These are phyloP conservation scores for Linnaemya vulpina DNA, from an alignment of 2,888 invertebrate genomes.

Conservation along the genomic window DNA sequence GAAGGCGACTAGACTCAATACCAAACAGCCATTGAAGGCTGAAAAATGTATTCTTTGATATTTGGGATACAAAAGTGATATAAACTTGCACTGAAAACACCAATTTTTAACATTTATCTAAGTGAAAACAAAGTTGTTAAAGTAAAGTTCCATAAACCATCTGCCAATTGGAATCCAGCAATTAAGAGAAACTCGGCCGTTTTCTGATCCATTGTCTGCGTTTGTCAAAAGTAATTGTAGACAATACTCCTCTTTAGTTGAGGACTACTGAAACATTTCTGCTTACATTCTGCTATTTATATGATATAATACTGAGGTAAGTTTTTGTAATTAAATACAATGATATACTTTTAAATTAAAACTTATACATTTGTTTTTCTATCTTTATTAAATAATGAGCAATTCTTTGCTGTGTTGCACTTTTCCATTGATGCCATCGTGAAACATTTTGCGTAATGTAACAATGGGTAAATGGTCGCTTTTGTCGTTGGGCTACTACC, in stretches of 20 bases:
- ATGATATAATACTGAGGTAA: conserved; percentile 41
- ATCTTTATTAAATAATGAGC: conserved; percentile 20
- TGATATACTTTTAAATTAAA: background rate
- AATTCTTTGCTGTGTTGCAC: conserved; percentile 25
- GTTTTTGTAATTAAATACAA: conserved; percentile 1
- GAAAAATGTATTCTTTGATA: conserved; percentile 48
- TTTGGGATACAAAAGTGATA: conserved; percentile 33
- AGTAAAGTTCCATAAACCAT: background rate
- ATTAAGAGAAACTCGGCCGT: background rate
- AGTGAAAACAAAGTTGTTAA: conserved; percentile 14
- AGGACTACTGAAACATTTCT: conserved; percentile 1
- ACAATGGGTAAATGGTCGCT: conserved; percentile 41
- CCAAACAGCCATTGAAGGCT: conserved; percentile 30
- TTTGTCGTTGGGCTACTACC: conserved; percentile 40
- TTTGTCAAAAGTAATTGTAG: conserved; percentile 1
- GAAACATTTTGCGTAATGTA: conserved; percentile 3
- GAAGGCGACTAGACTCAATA: conserved; percentile 18
- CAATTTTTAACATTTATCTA: background rate
- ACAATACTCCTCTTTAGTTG: background rate
- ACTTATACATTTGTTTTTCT: background rate
- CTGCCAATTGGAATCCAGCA: background rate
- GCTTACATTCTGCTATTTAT: background rate
- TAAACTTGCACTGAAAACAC: conserved; percentile 20
- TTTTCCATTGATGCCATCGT: conserved; percentile 47
- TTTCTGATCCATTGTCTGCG: conserved; percentile 18